phyloP scores from a whole-genome alignment of 2,797 vertebrate genomes.

The Hipposideros larvatus region DNA sequence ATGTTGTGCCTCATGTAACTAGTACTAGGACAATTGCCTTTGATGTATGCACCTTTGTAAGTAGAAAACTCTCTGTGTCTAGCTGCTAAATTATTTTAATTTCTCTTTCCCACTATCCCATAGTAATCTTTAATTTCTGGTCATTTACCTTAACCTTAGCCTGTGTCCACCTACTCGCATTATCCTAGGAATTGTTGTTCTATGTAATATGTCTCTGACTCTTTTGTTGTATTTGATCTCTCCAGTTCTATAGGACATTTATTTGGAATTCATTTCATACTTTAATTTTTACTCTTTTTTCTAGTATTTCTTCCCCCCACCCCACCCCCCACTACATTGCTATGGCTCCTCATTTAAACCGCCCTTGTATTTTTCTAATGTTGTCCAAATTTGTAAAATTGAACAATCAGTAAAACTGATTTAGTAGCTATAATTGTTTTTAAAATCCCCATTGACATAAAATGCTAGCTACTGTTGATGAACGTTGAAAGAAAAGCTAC shows the following conservation, averaged over 20 bases:
- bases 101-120: background rate
- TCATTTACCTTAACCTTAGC: background rate
- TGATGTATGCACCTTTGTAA: background rate
- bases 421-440: conserved; percentile 28
- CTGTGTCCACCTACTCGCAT: background rate
- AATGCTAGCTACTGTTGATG: conserved; percentile 41
- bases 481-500: conserved; percentile 53
- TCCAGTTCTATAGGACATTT: background rate
- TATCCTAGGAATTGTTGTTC: background rate
- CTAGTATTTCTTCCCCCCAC: background rate
- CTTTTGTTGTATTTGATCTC: background rate
- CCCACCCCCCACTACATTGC: background rate
- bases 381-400: conserved; percentile 40
- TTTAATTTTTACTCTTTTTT: background rate
- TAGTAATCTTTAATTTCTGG: background rate
- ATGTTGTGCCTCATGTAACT: background rate
- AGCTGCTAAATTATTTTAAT: background rate
- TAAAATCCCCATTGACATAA: background rate
- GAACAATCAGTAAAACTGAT: conserved; percentile 51
- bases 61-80: background rate
- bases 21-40: background rate
- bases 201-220: background rate
- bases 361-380: background rate
- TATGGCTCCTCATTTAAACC: background rate
- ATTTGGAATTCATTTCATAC: background rate